Base-by-base conservation (phyloP, 2,113 vertebrate species). In the Paramisgurnus dabryanus region DNA sequence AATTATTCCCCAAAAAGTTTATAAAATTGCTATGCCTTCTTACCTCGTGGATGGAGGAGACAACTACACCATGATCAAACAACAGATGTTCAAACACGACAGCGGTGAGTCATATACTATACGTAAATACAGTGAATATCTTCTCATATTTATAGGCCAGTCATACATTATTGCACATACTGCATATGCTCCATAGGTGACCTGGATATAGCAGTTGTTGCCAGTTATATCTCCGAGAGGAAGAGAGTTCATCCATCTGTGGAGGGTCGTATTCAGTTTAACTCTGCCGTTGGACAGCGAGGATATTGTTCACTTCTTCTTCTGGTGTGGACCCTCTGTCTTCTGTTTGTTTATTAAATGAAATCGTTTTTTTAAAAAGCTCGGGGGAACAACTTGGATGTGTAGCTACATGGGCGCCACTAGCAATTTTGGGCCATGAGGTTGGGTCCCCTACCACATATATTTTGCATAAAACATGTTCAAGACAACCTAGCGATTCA, bases 41-140 rank as follows among this genome's bases (percentile, higher is more conserved):
- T 99, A 93, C 64, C 72, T 98, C 50, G 89, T 89, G 64, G 87
- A 1, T 0, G 97, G 97, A 0, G 97, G 97, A 50, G 97, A 99
- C 43, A 93, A 93, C 0, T 99, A 90, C 85, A 39, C 64, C 0
- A 94, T 98, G 94, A 92, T 99, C 73, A 90, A 84, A 73, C 67
- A 94, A 0, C 91, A 94, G 84, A 88, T 80, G 3, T 79, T 95
- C 49, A 96, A 93, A 39, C 94, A 97, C 61, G 91, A 90, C 81
- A 96, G 94, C 63, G 97, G 97, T 99, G 90, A 94, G 91, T 47
- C n/a, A 8, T n/a, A 7, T 34, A 45, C 63, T 4, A 2, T 17
- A 39, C 7, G 6, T 39, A 5, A 34, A 11, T 27, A 27, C 15
- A 5, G 7, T 49, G 15, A 15, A 4, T 50, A 27, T 43, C 7